phyloP scores from a whole-genome alignment of 2,888 invertebrate species.

The Polydrusus cervinus region DNA sequence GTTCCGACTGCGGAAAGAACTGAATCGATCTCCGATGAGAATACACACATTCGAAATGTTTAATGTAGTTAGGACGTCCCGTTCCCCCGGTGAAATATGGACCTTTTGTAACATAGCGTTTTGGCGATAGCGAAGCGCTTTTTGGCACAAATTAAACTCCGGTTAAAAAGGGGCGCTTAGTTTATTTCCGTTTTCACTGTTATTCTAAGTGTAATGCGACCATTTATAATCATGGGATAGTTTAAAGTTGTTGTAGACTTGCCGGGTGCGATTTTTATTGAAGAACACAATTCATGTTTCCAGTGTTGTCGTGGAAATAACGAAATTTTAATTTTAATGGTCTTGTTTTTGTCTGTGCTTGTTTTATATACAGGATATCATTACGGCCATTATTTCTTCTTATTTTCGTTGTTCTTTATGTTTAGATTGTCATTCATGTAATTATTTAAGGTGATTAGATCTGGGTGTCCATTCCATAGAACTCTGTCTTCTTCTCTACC shows the following conservation, averaged over 20 bases:
- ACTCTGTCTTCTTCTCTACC: too few species aligned
- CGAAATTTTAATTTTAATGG: too few species aligned
- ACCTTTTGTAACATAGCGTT: slow-evolving; percentile 31
- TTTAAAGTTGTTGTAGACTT: background rate
- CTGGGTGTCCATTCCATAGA: too few species aligned
- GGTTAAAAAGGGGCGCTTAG: slow-evolving; percentile 35
- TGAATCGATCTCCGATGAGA: slow-evolving; percentile 31
- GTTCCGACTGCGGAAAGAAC: slow-evolving; percentile 33
- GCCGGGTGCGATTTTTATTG: background rate
- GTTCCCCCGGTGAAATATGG: slow-evolving; percentile 40
- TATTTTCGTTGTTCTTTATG: too few species aligned
- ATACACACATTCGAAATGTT: slow-evolving; percentile 24
- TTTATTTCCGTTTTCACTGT: slow-evolving; percentile 31
- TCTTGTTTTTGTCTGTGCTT: too few species aligned
- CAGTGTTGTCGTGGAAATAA: too few species aligned
- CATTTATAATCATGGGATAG: slow-evolving; percentile 21
- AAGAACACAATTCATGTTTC: too few species aligned
- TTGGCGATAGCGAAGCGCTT: slow-evolving; percentile 18
- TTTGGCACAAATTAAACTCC: slow-evolving; percentile 36
- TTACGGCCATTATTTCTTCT: too few species aligned
- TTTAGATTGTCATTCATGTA: too few species aligned
- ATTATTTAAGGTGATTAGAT: too few species aligned
- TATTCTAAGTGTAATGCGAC: slow-evolving; percentile 18
- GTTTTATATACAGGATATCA: too few species aligned
- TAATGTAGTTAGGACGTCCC: slow-evolving; percentile 31